Percentiles rank a stretch among this genome's conserved stretches.
Conservation (phyloP, 1,140 invertebrate genomes). For the Neoseiulus cucumeris region DNA sequence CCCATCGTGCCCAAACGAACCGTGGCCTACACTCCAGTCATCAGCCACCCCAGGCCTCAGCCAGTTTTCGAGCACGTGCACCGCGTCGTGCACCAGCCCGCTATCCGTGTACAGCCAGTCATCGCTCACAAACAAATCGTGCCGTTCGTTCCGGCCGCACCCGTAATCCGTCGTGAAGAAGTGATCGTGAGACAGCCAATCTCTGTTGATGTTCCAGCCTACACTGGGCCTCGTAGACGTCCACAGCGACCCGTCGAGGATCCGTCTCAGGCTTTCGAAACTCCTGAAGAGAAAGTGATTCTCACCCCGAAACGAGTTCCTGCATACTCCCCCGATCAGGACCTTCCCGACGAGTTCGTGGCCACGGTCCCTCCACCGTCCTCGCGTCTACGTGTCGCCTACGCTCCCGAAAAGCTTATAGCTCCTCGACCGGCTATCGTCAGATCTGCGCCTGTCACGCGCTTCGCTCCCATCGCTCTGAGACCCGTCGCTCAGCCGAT, state of each 20-base stretch:
- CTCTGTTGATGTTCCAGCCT: background rate
- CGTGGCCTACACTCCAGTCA: background rate
- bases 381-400: background rate
- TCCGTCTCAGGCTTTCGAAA: slow-evolving; percentile 8
- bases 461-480: slow-evolving; percentile 4
- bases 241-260: background rate
- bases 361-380: background rate
- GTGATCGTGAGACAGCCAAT: background rate
- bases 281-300: background rate
- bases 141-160: background rate
- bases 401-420: background rate
- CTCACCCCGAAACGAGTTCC: background rate
- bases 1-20: background rate
- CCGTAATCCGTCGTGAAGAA: background rate
- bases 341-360: background rate
- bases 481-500: background rate
- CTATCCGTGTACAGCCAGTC: background rate
- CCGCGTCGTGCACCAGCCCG: background rate
- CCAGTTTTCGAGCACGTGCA: background rate
- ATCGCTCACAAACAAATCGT: background rate
- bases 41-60: background rate
- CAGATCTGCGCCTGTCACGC: background rate
- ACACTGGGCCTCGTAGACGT: background rate
- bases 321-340: background rate
- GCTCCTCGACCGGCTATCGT: background rate